A percentile compares a stretch with the other conserved stretches of the same genome.
Conservation (phyloP, 2,888 invertebrate genomes). For the Ramazzottius varieornatus region DNA sequence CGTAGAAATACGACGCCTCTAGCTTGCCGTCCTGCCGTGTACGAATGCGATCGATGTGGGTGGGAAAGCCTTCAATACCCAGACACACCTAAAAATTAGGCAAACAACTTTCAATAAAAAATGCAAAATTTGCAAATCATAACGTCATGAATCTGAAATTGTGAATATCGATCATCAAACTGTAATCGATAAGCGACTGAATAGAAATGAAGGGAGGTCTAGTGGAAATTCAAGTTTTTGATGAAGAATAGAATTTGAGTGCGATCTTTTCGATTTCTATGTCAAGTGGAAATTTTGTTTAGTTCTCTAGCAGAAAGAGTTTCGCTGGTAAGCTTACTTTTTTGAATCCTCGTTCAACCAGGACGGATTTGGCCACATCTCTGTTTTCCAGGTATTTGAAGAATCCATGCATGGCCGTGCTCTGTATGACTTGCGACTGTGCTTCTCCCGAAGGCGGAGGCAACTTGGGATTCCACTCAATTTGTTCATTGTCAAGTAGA, state of each 20-base stretch:
- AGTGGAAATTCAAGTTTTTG: too few relatives aligned
- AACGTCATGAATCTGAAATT: too few relatives aligned
- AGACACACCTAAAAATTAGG: background rate
- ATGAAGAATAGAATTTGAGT: too few relatives aligned
- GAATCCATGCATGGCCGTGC: constrained; percentile 81
- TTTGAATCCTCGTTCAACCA: constrained; percentile 91
- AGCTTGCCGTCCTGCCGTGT: background rate
- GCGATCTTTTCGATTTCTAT: too few relatives aligned
- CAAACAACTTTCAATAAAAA: background rate
- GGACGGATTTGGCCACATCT: constrained; percentile 81
- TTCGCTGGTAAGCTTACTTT: too few relatives aligned
- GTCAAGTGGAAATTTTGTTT: too few relatives aligned
- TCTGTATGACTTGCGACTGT: constrained; percentile 40
- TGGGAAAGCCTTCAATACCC: background rate
- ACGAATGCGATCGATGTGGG: background rate
- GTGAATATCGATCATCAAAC: too few relatives aligned
- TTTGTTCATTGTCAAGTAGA: constrained; percentile 70
- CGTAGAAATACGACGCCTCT: constrained; percentile 33
- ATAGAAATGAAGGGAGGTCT: too few relatives aligned
- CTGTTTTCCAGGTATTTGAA: constrained; percentile 98
- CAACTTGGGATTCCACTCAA: constrained; percentile 58
- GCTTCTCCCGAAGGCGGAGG: constrained; percentile 7
- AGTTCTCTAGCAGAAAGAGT: too few relatives aligned
- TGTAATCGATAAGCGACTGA: too few relatives aligned
- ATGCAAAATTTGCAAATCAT: too few relatives aligned